Conservation (phyloP, 2,888 invertebrate species). For the Cybosia mesomella region DNA sequence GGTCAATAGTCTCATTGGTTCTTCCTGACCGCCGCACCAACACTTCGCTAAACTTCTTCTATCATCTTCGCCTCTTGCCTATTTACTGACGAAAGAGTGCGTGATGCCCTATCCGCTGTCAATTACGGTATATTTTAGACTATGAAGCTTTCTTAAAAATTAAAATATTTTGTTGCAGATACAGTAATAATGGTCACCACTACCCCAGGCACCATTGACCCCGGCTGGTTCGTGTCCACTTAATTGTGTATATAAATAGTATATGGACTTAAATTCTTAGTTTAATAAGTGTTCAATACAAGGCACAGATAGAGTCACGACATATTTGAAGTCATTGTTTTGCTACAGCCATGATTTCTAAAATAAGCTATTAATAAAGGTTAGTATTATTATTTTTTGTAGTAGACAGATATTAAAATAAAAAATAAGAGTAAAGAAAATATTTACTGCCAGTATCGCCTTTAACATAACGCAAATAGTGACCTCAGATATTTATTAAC, state of each 20-base stretch:
- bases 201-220: conserved; percentile 83
- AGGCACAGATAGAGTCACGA: conserved; percentile 41
- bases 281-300: conserved; percentile 54
- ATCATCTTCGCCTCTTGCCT: too few relatives aligned
- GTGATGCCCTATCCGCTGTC: too few relatives aligned
- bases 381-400: conserved; percentile 50
- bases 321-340: conserved; percentile 37
- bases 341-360: conserved; percentile 47
- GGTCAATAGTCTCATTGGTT: too few relatives aligned
- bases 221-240: conserved; percentile 59
- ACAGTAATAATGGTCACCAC: conserved; percentile 74
- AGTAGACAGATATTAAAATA: conserved; percentile 35
- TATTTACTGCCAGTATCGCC: conserved; percentile 65
- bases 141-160: not conserved
- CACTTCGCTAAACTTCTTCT: too few relatives aligned
- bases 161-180: conserved; percentile 59
- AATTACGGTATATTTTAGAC: too few relatives aligned
- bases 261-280: conserved; percentile 68
- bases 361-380: conserved; percentile 42
- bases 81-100: too few relatives aligned
- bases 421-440: conserved; percentile 39
- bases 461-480: conserved; percentile 54
- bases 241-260: conserved; percentile 69
- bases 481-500: conserved; percentile 50
- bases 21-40: too few relatives aligned